Conservation (phyloP, 2,113 vertebrate genomes). For the Conger conger region DNA sequence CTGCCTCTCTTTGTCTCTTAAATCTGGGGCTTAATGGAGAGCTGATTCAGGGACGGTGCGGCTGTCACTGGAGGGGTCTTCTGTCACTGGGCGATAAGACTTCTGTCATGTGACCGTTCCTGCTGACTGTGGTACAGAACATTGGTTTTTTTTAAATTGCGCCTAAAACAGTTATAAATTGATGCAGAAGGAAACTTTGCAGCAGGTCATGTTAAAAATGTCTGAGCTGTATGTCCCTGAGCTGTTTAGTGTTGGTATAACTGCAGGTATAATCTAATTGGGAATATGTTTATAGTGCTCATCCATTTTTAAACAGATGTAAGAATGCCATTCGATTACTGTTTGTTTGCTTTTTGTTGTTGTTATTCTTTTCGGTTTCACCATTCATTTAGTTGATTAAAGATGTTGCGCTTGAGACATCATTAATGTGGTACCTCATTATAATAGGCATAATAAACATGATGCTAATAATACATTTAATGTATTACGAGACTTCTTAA, state of each 20-base stretch:
- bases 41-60: slow-evolving; percentile 47
- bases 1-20: slow-evolving; percentile 55
- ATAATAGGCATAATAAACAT: slow-evolving; percentile 64
- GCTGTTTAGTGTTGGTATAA: no score
- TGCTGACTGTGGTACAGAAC: slow-evolving; percentile 10
- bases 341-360: slow-evolving; percentile 65
- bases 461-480: slow-evolving; percentile 65
- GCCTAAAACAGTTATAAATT: no score
- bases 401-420: slow-evolving; percentile 61
- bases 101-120: slow-evolving; percentile 29
- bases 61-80: slow-evolving; percentile 49
- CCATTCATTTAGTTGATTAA: slow-evolving; percentile 68
- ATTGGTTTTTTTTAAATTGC: no score
- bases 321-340: slow-evolving; percentile 70
- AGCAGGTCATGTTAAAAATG: neutral
- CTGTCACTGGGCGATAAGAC: slow-evolving; percentile 47
- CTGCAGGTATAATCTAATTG: neutral
- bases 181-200: no score
- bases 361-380: slow-evolving; percentile 53
- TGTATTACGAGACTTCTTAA: slow-evolving; percentile 58
- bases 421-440: slow-evolving; percentile 57
- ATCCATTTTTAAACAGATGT: slow-evolving; percentile 60
- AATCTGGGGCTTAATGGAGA: slow-evolving; percentile 55
- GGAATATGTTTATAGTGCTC: slow-evolving; percentile 24
- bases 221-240: neutral